Evolutionary conservation across 2,113 vertebrate species (phyloP).

Genomic region (Cercopithecus mona): DNA sequence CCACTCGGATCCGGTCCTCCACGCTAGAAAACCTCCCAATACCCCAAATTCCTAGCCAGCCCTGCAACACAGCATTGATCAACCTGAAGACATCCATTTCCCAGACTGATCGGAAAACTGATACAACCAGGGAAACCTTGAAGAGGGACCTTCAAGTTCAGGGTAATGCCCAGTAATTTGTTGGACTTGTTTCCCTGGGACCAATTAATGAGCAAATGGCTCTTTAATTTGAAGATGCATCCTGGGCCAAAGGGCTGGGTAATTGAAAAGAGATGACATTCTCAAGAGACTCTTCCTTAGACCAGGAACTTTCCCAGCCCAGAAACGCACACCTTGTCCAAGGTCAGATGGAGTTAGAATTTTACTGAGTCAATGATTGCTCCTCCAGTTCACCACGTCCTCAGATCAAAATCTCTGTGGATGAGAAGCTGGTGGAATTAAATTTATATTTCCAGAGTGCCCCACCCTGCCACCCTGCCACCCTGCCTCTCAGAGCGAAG

Average conservation of each 20-base stretch:
- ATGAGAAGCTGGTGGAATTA: conserved; percentile 53
- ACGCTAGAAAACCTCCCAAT: not conserved
- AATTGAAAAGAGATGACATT: not conserved
- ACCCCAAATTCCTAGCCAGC: not conserved
- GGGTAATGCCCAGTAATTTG: too few species aligned
- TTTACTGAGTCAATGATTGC: not conserved
- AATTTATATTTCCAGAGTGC: conserved; percentile 58
- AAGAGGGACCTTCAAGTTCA: not conserved
- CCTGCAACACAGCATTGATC: not conserved
- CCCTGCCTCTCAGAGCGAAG: not conserved
- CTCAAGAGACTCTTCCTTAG: not conserved
- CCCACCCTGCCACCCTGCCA: conserved; percentile 28
- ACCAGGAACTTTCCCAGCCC: conserved; percentile 42
- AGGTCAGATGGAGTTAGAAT: conserved; percentile 54
- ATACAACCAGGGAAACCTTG: not conserved
- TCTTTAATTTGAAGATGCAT: not conserved
- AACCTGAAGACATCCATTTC: not conserved
- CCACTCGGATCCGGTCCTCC: not conserved
- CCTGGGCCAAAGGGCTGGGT: not conserved
- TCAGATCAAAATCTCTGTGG: conserved; percentile 64
- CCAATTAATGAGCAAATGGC: not conserved
- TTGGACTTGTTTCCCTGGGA: too few species aligned
- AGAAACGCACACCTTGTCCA: not conserved
- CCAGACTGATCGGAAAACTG: not conserved
- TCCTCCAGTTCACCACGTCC: conserved; percentile 5